A percentile compares a stretch with the other conserved stretches of the same genome.
Evolutionary conservation across 1,140 invertebrate genomes (phyloP).

Genomic region (Aplysia californica): DNA sequence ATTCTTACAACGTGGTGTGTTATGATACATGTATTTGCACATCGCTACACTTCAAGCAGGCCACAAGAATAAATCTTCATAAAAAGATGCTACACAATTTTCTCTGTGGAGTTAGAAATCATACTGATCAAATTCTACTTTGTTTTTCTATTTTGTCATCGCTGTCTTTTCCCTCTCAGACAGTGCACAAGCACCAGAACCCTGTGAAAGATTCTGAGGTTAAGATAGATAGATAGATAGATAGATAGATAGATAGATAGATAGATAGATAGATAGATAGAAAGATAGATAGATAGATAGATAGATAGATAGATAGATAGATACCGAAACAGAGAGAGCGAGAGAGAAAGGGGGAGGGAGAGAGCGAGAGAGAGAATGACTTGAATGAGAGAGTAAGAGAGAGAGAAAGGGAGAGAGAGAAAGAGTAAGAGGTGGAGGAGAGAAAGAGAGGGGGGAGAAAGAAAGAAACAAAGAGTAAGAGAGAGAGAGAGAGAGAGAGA

Average conservation of each 20-base stretch:
- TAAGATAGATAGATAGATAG: no score
- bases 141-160: no score
- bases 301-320: background rate
- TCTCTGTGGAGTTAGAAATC: no score
- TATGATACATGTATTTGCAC: no score
- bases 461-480: background rate
- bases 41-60: no score
- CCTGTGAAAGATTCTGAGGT: background rate
- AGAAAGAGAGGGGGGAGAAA: background rate
- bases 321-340: background rate
- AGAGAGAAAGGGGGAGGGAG: background rate
- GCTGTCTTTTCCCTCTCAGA: background rate
- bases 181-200: background rate
- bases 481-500: background rate
- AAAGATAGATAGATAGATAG: no score
- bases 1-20: no score
- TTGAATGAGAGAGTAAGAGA: background rate
- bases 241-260: no score
- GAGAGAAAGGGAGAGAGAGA: background rate
- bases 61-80: no score
- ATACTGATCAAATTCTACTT: no score
- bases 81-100: no score
- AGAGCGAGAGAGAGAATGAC: background rate
- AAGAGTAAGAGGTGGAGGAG: background rate
- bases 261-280: no score